Conservation (phyloP, 2,797 vertebrate species). For the Bovichtus diacanthus region DNA sequence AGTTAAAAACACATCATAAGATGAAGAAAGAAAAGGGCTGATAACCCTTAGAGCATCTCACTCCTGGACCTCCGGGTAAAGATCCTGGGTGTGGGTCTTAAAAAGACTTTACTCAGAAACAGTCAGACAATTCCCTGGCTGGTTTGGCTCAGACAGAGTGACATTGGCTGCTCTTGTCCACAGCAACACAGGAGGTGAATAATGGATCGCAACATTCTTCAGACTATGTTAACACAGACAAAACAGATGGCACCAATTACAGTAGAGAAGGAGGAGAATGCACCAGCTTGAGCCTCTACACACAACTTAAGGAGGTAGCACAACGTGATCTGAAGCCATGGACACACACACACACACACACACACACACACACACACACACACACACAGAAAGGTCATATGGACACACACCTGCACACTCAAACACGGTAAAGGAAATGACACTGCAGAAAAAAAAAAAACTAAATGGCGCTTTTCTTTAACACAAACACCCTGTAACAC, state of each 20-base stretch:
- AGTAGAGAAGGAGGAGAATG: conserved; percentile 50
- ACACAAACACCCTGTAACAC: conserved; percentile 25
- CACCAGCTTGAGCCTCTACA: conserved; percentile 23
- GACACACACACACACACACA: conserved; percentile 13
- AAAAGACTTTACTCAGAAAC: conserved; percentile 29
- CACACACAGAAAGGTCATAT: conserved; percentile 27
- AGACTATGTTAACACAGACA: conserved; percentile 59
- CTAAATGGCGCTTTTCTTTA: conserved; percentile 43
- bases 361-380: conserved; percentile 18
- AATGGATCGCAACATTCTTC: conserved; percentile 70
- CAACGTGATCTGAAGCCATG: conserved; percentile 9
- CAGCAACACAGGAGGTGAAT: conserved; percentile 56
- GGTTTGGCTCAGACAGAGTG: conserved; percentile 28
- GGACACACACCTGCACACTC: conserved; percentile 48
- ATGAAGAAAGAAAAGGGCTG: conserved; percentile 20
- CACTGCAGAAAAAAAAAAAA: conserved; percentile 56
- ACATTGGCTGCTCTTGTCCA: conserved; percentile 58
- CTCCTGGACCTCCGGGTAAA: conserved; percentile 34
- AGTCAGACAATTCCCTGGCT: conserved; percentile 11
- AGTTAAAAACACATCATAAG: conserved; percentile 44
- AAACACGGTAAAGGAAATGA: conserved; percentile 64
- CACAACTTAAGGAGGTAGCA: conserved; percentile 35
- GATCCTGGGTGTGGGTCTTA: conserved; percentile 15
- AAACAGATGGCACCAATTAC: conserved; percentile 82
- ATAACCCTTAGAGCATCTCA: conserved; percentile 29